These are phyloP conservation scores for Tachina lurida DNA, from an alignment of 2,888 invertebrate genomes.

Conservation along the genomic window DNA sequence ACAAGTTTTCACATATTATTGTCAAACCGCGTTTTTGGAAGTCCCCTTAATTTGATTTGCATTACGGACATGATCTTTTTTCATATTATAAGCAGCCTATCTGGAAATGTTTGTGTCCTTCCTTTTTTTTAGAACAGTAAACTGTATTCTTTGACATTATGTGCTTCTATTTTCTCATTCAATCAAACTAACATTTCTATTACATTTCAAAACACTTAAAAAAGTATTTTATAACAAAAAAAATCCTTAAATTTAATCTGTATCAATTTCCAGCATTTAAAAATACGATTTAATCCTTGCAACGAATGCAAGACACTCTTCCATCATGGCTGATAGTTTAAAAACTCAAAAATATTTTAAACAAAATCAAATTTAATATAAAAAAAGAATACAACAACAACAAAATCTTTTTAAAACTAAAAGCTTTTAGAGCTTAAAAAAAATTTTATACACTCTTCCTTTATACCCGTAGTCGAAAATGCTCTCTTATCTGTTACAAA, in stretches of 20 bases:
- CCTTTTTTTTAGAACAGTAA: no score
- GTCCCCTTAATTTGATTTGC: no score
- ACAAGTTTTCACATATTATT: no score
- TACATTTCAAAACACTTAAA: not conserved
- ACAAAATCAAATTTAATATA: conserved; percentile 33
- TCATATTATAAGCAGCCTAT: no score
- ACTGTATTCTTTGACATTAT: no score
- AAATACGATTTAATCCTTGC: not conserved
- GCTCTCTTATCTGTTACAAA: conserved; percentile 17
- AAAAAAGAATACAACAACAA: not conserved
- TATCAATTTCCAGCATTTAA: conserved; percentile 6
- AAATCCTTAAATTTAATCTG: not conserved
- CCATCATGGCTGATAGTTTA: conserved; percentile 24
- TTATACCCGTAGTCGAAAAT: not conserved
- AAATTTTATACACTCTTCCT: not conserved
- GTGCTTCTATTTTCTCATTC: no score
- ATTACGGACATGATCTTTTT: no score
- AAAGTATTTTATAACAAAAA: not conserved
- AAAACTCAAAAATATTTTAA: conserved; percentile 17
- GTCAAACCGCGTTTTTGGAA: no score
- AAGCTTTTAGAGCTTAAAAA: conserved; percentile 25
- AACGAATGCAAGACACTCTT: not conserved
- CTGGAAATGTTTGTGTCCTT: no score
- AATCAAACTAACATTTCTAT: no score
- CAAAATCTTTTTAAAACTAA: conserved; percentile 18